A percentile compares a stretch with the other conserved stretches of the same genome.
phyloP scores from a whole-genome alignment of 2,888 invertebrate genomes.

The Ectemnius cavifrons region DNA sequence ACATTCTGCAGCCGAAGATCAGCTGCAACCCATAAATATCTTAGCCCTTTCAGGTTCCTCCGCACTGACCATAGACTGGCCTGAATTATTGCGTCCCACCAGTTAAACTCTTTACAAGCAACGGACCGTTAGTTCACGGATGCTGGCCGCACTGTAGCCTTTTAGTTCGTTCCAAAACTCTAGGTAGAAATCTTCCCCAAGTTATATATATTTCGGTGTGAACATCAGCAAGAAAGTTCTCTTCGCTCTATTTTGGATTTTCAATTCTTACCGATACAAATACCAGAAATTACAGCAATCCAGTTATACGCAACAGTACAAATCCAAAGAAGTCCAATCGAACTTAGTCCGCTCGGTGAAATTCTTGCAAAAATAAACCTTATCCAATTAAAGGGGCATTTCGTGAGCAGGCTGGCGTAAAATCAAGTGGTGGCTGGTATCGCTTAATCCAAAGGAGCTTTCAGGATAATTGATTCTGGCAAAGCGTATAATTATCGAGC shows the following conservation, averaged over 20 bases:
- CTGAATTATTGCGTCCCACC: slow-evolving; percentile 64
- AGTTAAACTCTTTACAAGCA: slow-evolving; percentile 68
- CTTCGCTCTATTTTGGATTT: slow-evolving; percentile 13
- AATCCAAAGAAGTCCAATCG: background rate
- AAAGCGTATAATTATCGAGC: slow-evolving; percentile 39
- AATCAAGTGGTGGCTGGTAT: background rate
- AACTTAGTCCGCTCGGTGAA: background rate
- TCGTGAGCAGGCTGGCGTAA: slow-evolving; percentile 20
- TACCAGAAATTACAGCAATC: background rate
- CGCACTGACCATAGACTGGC: slow-evolving; percentile 57
- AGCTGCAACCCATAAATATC: slow-evolving; percentile 62
- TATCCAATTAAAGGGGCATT: background rate
- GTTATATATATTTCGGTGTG: slow-evolving; percentile 48
- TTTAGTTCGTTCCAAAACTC: slow-evolving; percentile 45
- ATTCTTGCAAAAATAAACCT: background rate
- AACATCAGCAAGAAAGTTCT: slow-evolving; percentile 38
- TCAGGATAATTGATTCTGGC: slow-evolving; percentile 19
- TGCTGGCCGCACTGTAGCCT: slow-evolving; percentile 49
- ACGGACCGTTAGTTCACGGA: slow-evolving; percentile 52
- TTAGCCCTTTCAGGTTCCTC: slow-evolving; percentile 56
- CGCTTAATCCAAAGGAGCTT: slow-evolving; percentile 21
- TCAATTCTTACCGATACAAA: background rate
- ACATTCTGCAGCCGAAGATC: slow-evolving; percentile 35
- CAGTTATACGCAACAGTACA: background rate
- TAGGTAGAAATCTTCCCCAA: slow-evolving; percentile 35